A percentile compares a stretch with the other conserved stretches of the same genome.
phyloP scores from a whole-genome alignment of 2,797 vertebrate species.

The Sandelia bainsii region DNA sequence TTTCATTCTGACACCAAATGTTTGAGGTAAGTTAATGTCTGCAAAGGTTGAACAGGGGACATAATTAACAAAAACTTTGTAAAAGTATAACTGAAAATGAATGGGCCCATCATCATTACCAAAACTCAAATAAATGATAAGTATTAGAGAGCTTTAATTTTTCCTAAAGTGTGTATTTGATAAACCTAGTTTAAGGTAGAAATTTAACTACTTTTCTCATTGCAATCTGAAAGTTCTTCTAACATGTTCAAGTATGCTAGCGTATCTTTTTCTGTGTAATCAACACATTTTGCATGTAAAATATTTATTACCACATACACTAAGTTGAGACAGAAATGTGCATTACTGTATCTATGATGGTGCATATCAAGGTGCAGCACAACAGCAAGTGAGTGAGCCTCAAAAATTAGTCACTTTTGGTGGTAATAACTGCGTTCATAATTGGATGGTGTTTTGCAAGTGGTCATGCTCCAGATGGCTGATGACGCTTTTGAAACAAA shows the following conservation, averaged over 20 bases:
- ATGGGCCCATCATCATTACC: background rate
- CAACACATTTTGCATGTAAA: background rate
- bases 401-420: background rate
- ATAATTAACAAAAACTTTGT: too few relatives aligned
- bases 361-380: background rate
- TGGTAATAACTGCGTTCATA: background rate
- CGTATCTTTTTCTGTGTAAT: too few relatives aligned
- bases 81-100: background rate
- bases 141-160: background rate
- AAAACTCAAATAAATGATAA: background rate
- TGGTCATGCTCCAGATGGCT: background rate
- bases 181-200: background rate
- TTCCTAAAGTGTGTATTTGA: background rate
- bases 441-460: background rate
- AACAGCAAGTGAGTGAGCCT: background rate
- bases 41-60: background rate
- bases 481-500: constrained; percentile 14
- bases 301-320: background rate
- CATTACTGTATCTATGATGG: background rate
- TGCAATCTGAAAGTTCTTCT: background rate
- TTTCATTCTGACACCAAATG: background rate
- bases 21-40: background rate
- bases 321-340: background rate
- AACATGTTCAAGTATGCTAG: background rate
- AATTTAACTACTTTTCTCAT: background rate